Percentiles rank a stretch among this genome's conserved stretches.
Evolutionary conservation across 2,797 vertebrate genomes (phyloP).

Genomic region (Podarcis lilfordi): DNA sequence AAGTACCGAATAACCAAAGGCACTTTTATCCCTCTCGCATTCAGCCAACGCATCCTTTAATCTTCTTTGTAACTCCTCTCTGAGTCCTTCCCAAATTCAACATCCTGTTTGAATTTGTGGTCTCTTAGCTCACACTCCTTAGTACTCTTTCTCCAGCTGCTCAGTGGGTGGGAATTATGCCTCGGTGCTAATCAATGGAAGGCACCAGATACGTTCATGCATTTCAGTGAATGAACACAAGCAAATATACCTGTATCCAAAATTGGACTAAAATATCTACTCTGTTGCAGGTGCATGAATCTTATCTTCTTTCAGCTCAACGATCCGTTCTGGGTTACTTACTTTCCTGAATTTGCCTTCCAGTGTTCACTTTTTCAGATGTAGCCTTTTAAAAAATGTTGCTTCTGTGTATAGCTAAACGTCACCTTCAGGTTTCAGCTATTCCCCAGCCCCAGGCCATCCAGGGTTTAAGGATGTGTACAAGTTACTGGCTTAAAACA

Average conservation of each 20-base stretch:
- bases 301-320: neutral
- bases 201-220: neutral
- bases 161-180: neutral
- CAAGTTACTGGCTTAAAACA: no score
- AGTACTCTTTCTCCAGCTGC: neutral
- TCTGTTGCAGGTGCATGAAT: neutral
- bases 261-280: neutral
- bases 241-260: neutral
- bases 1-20: neutral
- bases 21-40: neutral
- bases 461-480: no score
- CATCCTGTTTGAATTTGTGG: conserved; percentile 24
- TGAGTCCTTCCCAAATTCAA: neutral
- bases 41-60: neutral
- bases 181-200: neutral
- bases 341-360: no score
- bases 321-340: no score
- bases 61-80: neutral
- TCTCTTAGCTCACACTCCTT: neutral
- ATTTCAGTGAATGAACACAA: neutral
- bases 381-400: neutral
- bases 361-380: neutral
- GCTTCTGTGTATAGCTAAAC: neutral
- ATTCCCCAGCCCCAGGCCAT: no score
- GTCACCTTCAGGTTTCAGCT: neutral